Evolutionary conservation across 2,888 invertebrate species (phyloP).

Genomic region (Eilema sororculum): DNA sequence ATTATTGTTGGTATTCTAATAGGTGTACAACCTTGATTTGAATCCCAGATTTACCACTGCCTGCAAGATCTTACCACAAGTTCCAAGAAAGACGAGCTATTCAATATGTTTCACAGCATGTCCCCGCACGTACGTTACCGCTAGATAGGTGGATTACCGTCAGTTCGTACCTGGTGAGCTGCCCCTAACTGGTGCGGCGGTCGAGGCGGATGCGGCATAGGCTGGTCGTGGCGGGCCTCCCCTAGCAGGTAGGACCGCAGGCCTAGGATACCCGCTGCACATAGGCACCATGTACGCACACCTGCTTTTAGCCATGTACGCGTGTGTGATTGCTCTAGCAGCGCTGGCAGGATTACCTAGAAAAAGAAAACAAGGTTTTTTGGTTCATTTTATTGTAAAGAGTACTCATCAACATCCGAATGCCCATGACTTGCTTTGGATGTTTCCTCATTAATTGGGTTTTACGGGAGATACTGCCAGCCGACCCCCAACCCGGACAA

Average conservation of each 20-base stretch:
- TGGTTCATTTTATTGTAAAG: background rate
- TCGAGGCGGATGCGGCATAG: constrained; percentile 72
- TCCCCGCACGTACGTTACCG: background rate
- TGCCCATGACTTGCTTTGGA: too few relatives aligned
- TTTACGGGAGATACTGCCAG: too few relatives aligned
- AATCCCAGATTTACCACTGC: too few relatives aligned
- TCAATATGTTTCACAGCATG: background rate
- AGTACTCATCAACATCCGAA: too few relatives aligned
- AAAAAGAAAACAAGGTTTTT: background rate
- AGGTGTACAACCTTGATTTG: too few relatives aligned
- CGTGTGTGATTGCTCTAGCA: constrained; percentile 98
- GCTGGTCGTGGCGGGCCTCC: constrained; percentile 81
- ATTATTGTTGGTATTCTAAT: too few relatives aligned
- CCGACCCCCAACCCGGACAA: too few relatives aligned
- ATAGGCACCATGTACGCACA: constrained; percentile 94
- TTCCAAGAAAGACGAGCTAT: background rate
- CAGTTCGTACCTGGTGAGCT: constrained; percentile 89
- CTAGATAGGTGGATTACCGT: background rate
- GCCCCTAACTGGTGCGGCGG: constrained; percentile 89
- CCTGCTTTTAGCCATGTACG: constrained; percentile 97
- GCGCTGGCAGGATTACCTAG: constrained; percentile 96
- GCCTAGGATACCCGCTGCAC: constrained; percentile 94
- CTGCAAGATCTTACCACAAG: background rate
- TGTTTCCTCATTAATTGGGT: too few relatives aligned
- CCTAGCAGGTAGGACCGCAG: constrained; percentile 96